These are phyloP conservation scores for Pholis gunnellus DNA, from an alignment of 2,113 vertebrate genomes.

Conservation along the genomic window DNA sequence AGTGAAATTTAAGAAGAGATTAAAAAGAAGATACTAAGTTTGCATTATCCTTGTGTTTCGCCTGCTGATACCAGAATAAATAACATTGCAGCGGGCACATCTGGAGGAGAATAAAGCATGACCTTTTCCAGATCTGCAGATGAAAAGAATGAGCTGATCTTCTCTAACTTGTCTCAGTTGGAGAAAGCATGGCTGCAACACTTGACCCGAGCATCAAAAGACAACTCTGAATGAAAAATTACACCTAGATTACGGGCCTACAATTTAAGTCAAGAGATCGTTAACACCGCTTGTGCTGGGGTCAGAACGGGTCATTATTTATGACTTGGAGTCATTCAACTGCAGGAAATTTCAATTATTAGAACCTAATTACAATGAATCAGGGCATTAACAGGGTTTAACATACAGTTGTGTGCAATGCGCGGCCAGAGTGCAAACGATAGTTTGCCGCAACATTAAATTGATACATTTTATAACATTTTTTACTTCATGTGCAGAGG, in stretches of 20 bases:
- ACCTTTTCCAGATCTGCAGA: slow-evolving; percentile 1
- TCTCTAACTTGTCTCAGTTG: neutral
- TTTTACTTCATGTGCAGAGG: too few species aligned
- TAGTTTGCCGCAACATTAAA: too few species aligned
- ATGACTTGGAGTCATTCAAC: neutral
- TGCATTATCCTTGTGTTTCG: neutral
- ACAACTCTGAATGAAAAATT: neutral
- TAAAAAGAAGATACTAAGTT: neutral
- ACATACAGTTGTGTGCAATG: neutral
- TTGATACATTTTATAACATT: neutral
- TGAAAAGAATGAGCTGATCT: neutral
- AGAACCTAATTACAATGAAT: neutral
- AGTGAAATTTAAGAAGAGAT: neutral
- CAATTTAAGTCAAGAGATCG: neutral
- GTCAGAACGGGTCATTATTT: neutral
- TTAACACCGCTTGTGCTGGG: neutral
- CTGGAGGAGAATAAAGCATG: neutral
- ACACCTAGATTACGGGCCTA: neutral
- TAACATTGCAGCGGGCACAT: neutral
- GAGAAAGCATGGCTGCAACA: neutral
- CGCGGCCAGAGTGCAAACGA: neutral
- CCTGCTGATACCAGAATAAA: neutral
- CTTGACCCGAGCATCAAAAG: neutral
- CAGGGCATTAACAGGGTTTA: neutral
- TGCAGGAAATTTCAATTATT: neutral